These are phyloP conservation scores for Telmatochromis sp. DNA, from an alignment of 2,113 vertebrate species.

Conservation along the genomic window DNA sequence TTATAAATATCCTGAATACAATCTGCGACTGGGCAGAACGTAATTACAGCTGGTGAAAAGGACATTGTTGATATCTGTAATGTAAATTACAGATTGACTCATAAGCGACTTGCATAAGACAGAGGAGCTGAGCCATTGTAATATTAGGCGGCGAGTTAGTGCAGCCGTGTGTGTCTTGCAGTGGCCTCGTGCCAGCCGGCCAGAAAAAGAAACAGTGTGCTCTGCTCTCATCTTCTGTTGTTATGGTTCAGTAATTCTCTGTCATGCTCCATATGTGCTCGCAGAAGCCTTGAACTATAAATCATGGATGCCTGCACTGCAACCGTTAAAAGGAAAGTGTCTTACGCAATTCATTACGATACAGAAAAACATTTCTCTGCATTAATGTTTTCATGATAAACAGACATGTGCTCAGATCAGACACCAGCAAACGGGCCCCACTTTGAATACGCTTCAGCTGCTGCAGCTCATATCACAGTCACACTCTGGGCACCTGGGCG, in stretches of 20 bases:
- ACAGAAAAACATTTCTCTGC: neutral
- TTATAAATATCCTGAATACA: neutral
- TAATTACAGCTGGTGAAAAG: neutral
- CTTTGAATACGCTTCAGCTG: neutral
- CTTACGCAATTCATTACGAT: neutral
- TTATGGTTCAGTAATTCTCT: neutral
- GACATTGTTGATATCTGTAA: neutral
- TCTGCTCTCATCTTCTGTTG: neutral
- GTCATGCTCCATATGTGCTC: neutral
- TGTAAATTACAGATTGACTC: neutral
- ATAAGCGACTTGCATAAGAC: neutral
- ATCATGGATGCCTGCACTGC: neutral
- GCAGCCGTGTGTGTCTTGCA: neutral
- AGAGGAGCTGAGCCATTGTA: neutral
- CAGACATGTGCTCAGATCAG: neutral
- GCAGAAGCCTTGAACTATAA: neutral
- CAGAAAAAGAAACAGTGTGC: neutral
- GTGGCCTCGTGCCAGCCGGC: neutral
- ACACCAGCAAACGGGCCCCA: neutral
- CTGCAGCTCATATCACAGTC: neutral
- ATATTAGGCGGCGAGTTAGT: constrained; percentile 1
- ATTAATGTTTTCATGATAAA: neutral
- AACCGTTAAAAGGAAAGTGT: neutral
- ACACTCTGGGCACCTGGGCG: neutral
- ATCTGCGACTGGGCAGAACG: neutral